Evolutionary conservation across 2,797 vertebrate species (phyloP).

Genomic region (Karalla daura): DNA sequence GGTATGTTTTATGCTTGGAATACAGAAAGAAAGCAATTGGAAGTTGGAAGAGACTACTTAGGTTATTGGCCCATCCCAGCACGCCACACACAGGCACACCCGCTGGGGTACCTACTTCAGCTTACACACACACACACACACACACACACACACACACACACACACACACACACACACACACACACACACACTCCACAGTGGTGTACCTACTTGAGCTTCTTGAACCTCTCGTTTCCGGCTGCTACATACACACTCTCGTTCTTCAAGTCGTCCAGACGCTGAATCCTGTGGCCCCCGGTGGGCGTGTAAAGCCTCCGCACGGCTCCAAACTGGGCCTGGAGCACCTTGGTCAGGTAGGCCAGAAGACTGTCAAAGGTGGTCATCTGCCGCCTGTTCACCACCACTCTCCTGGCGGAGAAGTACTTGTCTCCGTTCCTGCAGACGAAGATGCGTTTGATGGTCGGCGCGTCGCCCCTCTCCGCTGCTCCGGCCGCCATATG

Average conservation of each 20-base stretch:
- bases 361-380: slow-evolving; percentile 82
- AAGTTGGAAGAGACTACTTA: too few species aligned
- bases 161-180: neutral
- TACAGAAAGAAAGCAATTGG: too few species aligned
- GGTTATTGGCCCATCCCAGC: too few species aligned
- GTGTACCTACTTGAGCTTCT: slow-evolving; percentile 82
- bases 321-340: slow-evolving; percentile 79
- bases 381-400: slow-evolving; percentile 75
- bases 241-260: slow-evolving; percentile 81
- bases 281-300: slow-evolving; percentile 69
- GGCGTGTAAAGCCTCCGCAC: slow-evolving; percentile 82
- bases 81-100: too few species aligned
- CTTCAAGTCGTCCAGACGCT: slow-evolving; percentile 70
- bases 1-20: too few species aligned
- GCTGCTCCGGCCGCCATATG: neutral
- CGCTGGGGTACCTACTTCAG: too few species aligned
- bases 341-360: slow-evolving; percentile 67
- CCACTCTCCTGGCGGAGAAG: slow-evolving; percentile 78
- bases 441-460: slow-evolving; percentile 77
- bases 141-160: too few species aligned
- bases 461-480: slow-evolving; percentile 34
- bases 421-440: slow-evolving; percentile 84
- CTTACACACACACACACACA: too few species aligned
- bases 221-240: slow-evolving; percentile 82
- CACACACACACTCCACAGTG: neutral